Percentiles rank a stretch among this genome's conserved stretches.
These are phyloP conservation scores for Tetraodon nigroviridis DNA, from an alignment of 2,113 vertebrate genomes.

Conservation along the genomic window DNA sequence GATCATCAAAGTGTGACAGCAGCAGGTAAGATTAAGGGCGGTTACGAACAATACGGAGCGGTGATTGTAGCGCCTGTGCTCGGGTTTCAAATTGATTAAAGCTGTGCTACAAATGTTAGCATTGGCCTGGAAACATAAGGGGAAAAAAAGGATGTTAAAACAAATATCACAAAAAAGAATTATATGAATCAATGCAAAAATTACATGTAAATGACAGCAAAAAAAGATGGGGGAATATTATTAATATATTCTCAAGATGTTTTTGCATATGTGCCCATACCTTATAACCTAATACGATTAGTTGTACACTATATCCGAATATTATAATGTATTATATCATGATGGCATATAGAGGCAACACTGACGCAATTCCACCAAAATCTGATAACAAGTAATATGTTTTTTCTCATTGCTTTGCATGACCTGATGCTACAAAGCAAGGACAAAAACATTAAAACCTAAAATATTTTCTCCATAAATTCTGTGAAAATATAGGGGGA, in stretches of 20 bases:
- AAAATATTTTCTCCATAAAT: background rate
- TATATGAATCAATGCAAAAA: slow-evolving; percentile 45
- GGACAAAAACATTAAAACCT: background rate
- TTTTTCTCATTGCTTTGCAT: no score
- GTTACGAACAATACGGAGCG: slow-evolving; percentile 60
- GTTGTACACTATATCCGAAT: no score
- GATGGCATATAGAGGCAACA: no score
- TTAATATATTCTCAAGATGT: no score
- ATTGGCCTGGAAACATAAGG: slow-evolving; percentile 9
- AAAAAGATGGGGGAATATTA: no score
- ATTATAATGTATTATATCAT: no score
- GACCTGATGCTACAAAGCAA: background rate
- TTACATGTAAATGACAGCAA: slow-evolving; percentile 31
- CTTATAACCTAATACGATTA: no score
- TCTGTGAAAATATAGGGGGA: background rate
- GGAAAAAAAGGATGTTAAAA: slow-evolving; percentile 23
- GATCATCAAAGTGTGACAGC: slow-evolving; percentile 68
- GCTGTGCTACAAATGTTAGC: slow-evolving; percentile 24
- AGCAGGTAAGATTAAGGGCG: slow-evolving; percentile 65
- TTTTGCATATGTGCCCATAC: no score
- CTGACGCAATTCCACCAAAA: no score
- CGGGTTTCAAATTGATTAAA: slow-evolving; percentile 61
- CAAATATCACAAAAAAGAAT: slow-evolving; percentile 46
- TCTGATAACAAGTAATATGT: no score
- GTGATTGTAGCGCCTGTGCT: slow-evolving; percentile 55